These are phyloP conservation scores for Caradrina clavipalpis DNA, from an alignment of 2,888 invertebrate genomes.

Conservation along the genomic window DNA sequence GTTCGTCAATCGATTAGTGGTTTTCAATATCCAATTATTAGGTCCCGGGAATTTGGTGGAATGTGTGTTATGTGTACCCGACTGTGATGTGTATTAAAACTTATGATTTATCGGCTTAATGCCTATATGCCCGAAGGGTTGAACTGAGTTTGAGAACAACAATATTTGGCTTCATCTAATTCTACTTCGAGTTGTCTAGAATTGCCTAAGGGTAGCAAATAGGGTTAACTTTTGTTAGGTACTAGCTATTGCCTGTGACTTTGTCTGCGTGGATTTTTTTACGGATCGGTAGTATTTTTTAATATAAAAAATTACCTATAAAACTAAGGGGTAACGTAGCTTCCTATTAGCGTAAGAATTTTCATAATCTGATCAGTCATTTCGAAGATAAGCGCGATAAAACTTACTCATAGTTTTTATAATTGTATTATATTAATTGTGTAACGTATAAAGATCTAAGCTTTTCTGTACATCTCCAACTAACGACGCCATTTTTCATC, in stretches of 20 bases:
- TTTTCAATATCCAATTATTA: background rate
- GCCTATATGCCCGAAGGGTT: slow-evolving; percentile 8
- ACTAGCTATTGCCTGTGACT: background rate
- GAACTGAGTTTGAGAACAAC: slow-evolving; percentile 19
- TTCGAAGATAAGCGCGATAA: too few species aligned
- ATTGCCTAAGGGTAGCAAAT: background rate
- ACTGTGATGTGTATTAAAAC: slow-evolving; percentile 3
- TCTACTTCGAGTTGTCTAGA: slow-evolving; percentile 3
- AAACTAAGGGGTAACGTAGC: too few species aligned
- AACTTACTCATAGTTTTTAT: too few species aligned
- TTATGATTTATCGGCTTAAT: slow-evolving; percentile 22
- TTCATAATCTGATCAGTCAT: too few species aligned
- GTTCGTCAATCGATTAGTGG: too few species aligned
- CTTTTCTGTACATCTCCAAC: background rate
- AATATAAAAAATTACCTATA: too few species aligned
- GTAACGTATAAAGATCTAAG: background rate
- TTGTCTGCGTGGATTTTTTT: too few species aligned
- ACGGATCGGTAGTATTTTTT: too few species aligned
- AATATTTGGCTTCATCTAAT: slow-evolving; percentile 12
- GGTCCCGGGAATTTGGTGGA: background rate
- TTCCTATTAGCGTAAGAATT: too few species aligned
- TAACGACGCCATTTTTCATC: background rate
- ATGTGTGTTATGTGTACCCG: slow-evolving; percentile 1
- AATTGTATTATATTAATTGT: background rate
- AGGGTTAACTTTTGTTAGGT: background rate